A percentile compares a stretch with the other conserved stretches of the same genome.
phyloP scores from a whole-genome alignment of 2,113 vertebrate species.

The Tonatia bakeri region DNA sequence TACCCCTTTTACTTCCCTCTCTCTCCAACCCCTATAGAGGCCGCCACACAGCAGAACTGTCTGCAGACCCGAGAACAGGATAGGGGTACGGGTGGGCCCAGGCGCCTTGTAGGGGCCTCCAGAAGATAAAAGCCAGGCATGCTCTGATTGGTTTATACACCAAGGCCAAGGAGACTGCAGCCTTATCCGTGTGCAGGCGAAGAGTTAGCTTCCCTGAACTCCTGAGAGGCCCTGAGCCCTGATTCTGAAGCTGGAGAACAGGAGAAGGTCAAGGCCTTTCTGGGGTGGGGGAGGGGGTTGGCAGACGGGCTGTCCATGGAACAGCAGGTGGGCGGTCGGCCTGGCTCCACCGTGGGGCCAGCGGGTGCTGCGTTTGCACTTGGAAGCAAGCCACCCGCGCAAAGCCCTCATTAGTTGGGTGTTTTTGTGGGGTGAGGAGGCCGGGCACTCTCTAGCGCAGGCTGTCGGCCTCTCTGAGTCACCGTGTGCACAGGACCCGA shows the following conservation, averaged over 20 bases:
- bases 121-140: not conserved
- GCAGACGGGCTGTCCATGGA: too few species aligned
- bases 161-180: not conserved
- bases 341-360: not conserved
- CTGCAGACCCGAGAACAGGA: not conserved
- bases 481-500: not conserved
- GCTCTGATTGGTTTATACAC: not conserved
- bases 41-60: too few species aligned
- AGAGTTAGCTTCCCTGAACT: not conserved
- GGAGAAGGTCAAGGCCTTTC: not conserved
- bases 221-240: not conserved
- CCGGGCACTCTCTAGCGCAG: not conserved
- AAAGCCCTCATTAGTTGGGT: not conserved
- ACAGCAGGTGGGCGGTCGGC: accelerated
- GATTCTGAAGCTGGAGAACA: not conserved
- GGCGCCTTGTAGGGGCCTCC: not conserved
- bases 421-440: not conserved
- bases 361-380: not conserved
- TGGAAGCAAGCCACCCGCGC: not conserved
- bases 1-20: not conserved
- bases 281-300: accelerated
- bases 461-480: not conserved
- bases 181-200: not conserved
- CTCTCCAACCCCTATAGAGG: not conserved
- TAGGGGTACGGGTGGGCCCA: too few species aligned